Evolutionary conservation across 2,888 invertebrate genomes (phyloP), one percentile per base, ranked within the genome.

Genomic region (Neoitamus cyanurus): DNA sequence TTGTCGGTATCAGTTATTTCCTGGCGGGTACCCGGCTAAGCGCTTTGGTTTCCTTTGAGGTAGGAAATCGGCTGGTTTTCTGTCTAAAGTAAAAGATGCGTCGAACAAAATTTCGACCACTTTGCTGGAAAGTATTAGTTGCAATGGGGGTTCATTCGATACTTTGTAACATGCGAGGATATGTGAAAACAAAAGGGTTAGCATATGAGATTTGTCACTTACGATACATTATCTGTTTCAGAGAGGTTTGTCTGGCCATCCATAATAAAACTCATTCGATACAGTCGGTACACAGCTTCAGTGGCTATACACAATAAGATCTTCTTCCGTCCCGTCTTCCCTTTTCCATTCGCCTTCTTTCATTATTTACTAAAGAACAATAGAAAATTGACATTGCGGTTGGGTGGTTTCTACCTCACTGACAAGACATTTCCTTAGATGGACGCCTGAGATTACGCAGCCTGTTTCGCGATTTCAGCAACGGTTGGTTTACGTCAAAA

Each of bases 341-440:
- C 37, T 73, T 36, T 20, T 73, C 73, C 37, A 73, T 36, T 31
- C n/a, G 37, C 7, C 20, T 13, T 31, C 34, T 34, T 73, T 73
- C 73, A 37, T 73, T 37, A 34, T 37, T 36, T 73, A 25, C 73
- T 25, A 11, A 73, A 73, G 73, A 73, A 73, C 73, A 73, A 73
- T 73, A 37, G 73, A 37, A 37, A 73, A 73, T 73, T 73, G 73
- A 73, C 73, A 73, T 73, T 37, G 73, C 73, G 73, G 73, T 73
- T 73, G 73, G 73, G 20, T 73, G 73, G 37, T 73, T 37, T 72
- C 20, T 34, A 37, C 20, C 34, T 20, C 11, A 13, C 37, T 37
- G 73, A 73, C 73, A 36, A 36, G 36, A 73, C 37, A 73, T 36
- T 73, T 73, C 73, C 73, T 73, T 7, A 73, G 73, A 73, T 73